phyloP scores from a whole-genome alignment of 2,888 invertebrate species.

The Tenthredo notha region DNA sequence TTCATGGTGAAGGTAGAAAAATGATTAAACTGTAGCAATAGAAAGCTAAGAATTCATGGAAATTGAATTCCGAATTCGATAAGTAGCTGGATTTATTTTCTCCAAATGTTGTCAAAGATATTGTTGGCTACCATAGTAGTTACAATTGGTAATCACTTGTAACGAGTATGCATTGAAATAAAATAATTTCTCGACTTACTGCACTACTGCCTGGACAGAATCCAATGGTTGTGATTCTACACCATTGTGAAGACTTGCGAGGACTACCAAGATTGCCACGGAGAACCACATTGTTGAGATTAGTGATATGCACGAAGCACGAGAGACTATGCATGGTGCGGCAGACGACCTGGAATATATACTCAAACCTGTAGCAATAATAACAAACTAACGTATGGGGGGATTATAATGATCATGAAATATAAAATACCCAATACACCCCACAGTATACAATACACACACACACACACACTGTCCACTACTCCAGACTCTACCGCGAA shows the following conservation, averaged over 20 bases:
- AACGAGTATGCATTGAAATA: neutral
- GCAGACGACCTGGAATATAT: neutral
- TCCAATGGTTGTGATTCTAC: neutral
- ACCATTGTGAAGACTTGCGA: neutral
- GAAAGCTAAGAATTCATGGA: no score
- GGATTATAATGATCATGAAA: neutral
- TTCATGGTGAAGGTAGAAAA: no score
- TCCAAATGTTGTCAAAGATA: no score
- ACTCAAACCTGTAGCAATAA: neutral
- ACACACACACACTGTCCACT: neutral
- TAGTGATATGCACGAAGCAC: neutral
- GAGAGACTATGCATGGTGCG: neutral
- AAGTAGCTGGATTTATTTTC: no score
- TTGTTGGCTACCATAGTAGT: no score
- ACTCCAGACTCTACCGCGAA: no score
- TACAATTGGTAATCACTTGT: neutral
- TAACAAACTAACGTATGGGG: neutral
- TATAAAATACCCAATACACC: no score
- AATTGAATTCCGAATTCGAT: no score
- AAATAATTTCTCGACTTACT: neutral
- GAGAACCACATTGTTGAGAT: neutral
- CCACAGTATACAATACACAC: no score
- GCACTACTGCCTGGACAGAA: neutral
- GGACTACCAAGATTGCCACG: neutral
- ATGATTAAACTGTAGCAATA: no score